Conservation (phyloP, 2,888 invertebrate species). For the Creontiades dilutus region DNA sequence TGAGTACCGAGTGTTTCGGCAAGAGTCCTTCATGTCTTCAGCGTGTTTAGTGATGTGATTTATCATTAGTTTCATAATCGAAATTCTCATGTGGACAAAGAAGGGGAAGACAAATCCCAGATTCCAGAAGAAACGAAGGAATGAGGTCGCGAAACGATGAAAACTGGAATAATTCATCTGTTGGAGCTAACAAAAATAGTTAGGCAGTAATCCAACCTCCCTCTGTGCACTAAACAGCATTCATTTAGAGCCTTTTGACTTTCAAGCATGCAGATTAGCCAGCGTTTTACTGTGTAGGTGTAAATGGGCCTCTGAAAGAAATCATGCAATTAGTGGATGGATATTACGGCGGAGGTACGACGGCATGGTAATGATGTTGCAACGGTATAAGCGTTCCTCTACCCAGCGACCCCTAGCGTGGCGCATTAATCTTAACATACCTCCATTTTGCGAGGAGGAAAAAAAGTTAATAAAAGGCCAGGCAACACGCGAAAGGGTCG, state of each 20-base stretch:
- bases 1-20: too few relatives aligned
- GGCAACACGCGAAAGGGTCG: slow-evolving; percentile 1
- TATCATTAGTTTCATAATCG: too few relatives aligned
- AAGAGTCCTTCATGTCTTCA: too few relatives aligned
- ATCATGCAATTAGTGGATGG: slow-evolving; percentile 2
- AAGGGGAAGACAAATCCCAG: too few relatives aligned
- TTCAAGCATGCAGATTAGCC: not conserved
- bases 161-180: too few relatives aligned
- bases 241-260: slow-evolving; percentile 1
- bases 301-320: not conserved
- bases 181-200: too few relatives aligned
- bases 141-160: too few relatives aligned
- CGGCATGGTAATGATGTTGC: slow-evolving; percentile 29
- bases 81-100: too few relatives aligned
- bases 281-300: slow-evolving; percentile 1
- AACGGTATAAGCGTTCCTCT: not conserved
- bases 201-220: too few relatives aligned
- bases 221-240: not conserved
- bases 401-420: not conserved
- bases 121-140: too few relatives aligned
- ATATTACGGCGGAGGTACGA: not conserved
- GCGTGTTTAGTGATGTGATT: too few relatives aligned
- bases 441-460: slow-evolving; percentile 28
- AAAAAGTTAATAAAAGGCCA: slow-evolving; percentile 18
- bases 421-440: slow-evolving; percentile 16